phyloP scores from a whole-genome alignment of 2,888 invertebrate genomes.

The Eupithecia pulchellata region DNA sequence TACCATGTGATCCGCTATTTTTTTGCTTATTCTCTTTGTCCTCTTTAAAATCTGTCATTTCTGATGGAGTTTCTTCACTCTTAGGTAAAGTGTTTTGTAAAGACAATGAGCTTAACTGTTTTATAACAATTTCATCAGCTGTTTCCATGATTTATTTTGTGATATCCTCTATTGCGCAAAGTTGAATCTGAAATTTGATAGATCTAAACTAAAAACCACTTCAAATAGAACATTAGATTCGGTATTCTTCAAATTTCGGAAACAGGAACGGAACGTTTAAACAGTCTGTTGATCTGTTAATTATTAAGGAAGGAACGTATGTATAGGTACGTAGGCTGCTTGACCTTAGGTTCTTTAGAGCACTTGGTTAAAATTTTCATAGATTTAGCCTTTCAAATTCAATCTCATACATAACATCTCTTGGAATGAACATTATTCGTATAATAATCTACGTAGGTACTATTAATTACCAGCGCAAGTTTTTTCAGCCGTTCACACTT shows the following conservation, averaged over 20 bases:
- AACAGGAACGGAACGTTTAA: no score
- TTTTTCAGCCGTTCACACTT: no score
- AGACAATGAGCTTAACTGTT: neutral
- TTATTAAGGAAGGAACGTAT: no score
- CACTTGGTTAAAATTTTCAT: no score
- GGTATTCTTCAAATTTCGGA: neutral
- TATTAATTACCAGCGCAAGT: no score
- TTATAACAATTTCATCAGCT: neutral
- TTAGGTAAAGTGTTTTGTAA: neutral
- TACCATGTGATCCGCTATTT: neutral
- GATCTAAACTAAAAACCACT: neutral
- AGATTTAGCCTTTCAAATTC: no score
- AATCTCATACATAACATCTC: no score
- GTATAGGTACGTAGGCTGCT: no score
- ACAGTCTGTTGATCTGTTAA: no score
- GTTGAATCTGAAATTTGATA: neutral
- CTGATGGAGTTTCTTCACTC: neutral
- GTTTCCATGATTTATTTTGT: neutral
- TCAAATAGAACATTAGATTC: neutral
- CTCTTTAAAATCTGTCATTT: neutral
- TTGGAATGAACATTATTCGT: no score
- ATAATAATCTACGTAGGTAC: no score
- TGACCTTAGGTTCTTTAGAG: no score
- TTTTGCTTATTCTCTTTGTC: neutral
- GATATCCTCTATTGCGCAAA: neutral